Evolutionary conservation across 2,888 invertebrate species (phyloP).

Genomic region (Ennomos erosarius): DNA sequence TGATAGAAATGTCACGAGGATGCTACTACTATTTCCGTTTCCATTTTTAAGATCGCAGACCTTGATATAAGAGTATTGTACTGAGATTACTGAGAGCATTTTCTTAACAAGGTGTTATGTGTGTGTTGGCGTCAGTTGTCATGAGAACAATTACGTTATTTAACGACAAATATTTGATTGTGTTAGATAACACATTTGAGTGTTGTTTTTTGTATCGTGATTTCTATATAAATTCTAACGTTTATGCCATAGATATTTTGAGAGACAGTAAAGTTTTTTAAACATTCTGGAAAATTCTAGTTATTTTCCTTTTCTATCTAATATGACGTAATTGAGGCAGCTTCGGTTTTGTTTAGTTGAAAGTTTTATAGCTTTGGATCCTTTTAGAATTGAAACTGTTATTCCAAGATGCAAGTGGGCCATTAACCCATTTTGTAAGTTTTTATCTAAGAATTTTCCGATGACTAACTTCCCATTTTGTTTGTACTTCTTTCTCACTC

Average conservation of each 20-base stretch:
- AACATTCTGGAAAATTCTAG: background rate
- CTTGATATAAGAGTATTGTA: constrained; percentile 16
- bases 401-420: constrained; percentile 13
- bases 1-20: too few relatives aligned
- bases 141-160: constrained; percentile 36
- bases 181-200: constrained; percentile 33
- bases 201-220: constrained; percentile 29
- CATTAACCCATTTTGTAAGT: too few relatives aligned
- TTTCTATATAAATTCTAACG: constrained; percentile 30
- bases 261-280: background rate
- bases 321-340: too few relatives aligned
- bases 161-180: constrained; percentile 34
- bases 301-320: too few relatives aligned
- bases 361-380: background rate
- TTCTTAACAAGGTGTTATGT: constrained; percentile 31
- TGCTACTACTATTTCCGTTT: constrained; percentile 12
- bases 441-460: too few relatives aligned
- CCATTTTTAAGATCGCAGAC: constrained; percentile 3
- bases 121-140: constrained; percentile 32
- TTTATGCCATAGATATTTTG: constrained; percentile 25
- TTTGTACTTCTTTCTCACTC: too few relatives aligned
- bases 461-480: too few relatives aligned
- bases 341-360: too few relatives aligned
- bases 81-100: constrained; percentile 15
- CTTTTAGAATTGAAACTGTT: constrained; percentile 13